A percentile compares a stretch with the other conserved stretches of the same genome.
Conservation (phyloP, 2,888 invertebrate genomes). For the Caenorhabditis becei region DNA sequence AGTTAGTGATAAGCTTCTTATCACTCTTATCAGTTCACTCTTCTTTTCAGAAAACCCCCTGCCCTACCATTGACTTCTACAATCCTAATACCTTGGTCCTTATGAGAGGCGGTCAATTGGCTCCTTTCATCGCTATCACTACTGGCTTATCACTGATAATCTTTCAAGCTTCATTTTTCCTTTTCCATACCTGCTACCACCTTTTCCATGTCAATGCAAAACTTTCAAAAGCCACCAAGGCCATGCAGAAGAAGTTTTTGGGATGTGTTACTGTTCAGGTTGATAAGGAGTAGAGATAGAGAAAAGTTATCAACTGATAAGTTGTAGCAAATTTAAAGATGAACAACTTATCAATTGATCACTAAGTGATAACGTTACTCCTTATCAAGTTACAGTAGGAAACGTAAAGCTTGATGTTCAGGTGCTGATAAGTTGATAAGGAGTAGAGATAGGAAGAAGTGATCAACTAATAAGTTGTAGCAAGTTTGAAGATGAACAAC, state of each 20-base stretch:
- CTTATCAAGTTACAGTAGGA: background rate
- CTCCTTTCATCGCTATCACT: constrained; percentile 28
- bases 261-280: constrained; percentile 16
- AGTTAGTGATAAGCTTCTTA: background rate
- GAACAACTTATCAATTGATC: no score
- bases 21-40: background rate
- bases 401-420: no score
- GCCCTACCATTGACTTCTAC: constrained; percentile 38
- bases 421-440: no score
- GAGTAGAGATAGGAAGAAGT: no score
- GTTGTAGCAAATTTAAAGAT: no score
- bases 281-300: no score
- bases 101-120: constrained; percentile 34
- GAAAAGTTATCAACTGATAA: background rate
- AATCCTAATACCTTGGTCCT: constrained; percentile 1
- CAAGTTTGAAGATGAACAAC: no score
- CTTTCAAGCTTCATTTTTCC: constrained; percentile 21
- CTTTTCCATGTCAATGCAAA: constrained; percentile 4
- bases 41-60: constrained; percentile 9
- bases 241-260: constrained; percentile 32
- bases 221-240: constrained; percentile 3
- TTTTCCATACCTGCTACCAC: constrained; percentile 18
- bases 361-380: no score
- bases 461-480: background rate
- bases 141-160: background rate